Percentiles rank a stretch among this genome's conserved stretches.
These are phyloP conservation scores for Lepisosteus osseus DNA, from an alignment of 2,113 vertebrate genomes.

Conservation along the genomic window DNA sequence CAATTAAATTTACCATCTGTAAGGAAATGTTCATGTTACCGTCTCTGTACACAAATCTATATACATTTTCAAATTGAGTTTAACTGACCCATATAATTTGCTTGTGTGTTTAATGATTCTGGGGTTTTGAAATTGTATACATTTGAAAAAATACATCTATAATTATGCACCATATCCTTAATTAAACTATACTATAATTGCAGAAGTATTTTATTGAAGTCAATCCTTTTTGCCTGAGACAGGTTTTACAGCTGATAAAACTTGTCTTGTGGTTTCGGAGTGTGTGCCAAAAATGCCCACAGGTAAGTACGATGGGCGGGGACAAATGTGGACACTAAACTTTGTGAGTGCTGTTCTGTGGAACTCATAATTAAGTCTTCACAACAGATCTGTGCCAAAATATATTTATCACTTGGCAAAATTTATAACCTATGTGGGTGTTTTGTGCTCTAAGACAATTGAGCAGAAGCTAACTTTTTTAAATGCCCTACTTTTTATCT, in stretches of 20 bases:
- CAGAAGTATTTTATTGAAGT: constrained; percentile 78
- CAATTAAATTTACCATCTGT: background rate
- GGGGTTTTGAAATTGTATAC: constrained; percentile 49
- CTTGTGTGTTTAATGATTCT: constrained; percentile 11
- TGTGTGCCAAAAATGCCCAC: constrained; percentile 66
- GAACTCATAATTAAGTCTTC: constrained; percentile 60
- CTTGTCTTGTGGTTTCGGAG: constrained; percentile 74
- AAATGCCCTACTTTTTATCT: constrained; percentile 53
- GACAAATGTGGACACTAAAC: constrained; percentile 60
- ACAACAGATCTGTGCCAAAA: constrained; percentile 63
- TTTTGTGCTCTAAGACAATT: constrained; percentile 57
- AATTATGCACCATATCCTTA: constrained; percentile 67
- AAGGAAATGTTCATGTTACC: background rate
- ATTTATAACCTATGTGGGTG: constrained; percentile 65
- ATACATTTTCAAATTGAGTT: constrained; percentile 3
- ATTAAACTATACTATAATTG: constrained; percentile 70
- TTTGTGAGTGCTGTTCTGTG: constrained; percentile 57
- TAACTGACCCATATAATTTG: constrained; percentile 4
- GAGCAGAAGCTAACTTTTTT: constrained; percentile 61
- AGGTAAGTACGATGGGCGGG: constrained; percentile 59
- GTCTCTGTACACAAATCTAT: background rate
- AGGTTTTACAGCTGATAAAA: constrained; percentile 78
- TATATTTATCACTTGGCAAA: constrained; percentile 52
- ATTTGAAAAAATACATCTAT: constrained; percentile 49
- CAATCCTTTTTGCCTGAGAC: constrained; percentile 64